A percentile compares a stretch with the other conserved stretches of the same genome.
Conservation (phyloP, 2,797 vertebrate genomes). For the Anabas testudineus region DNA sequence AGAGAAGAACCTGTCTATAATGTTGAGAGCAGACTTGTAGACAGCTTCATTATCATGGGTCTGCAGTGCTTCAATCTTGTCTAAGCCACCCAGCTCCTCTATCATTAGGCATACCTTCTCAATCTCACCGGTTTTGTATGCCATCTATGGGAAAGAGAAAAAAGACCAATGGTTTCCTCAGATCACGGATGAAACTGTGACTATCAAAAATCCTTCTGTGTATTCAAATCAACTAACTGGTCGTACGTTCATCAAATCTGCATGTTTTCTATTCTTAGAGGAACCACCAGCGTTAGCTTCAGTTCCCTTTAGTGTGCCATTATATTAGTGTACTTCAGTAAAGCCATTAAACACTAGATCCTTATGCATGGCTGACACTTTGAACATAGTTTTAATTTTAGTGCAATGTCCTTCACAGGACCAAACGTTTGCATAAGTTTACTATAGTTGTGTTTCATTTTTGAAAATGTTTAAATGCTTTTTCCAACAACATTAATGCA, state of each 20-base stretch:
- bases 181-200: neutral
- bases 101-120: slow-evolving; percentile 92
- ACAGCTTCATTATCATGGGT: slow-evolving; percentile 91
- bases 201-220: neutral
- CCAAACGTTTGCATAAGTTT: too few relatives aligned
- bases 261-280: slow-evolving; percentile 5
- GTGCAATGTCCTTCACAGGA: neutral
- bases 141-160: slow-evolving; percentile 80
- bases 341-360: too few relatives aligned
- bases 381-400: neutral
- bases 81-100: slow-evolving; percentile 92
- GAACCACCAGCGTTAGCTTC: too few relatives aligned
- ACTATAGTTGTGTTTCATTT: too few relatives aligned
- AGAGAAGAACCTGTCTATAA: slow-evolving; percentile 94
- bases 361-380: too few relatives aligned
- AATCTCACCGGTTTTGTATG: slow-evolving; percentile 87
- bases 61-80: slow-evolving; percentile 93
- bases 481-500: too few relatives aligned
- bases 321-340: too few relatives aligned
- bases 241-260: slow-evolving; percentile 6
- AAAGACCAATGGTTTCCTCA: neutral
- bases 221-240: neutral
- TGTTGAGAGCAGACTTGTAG: slow-evolving; percentile 88
- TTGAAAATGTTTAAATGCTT: too few relatives aligned
- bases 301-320: too few relatives aligned